Evolutionary conservation across 1,140 invertebrate species (phyloP), one percentile per base, ranked within the genome.

Genomic region (Tyrophagus putrescentiae): DNA sequence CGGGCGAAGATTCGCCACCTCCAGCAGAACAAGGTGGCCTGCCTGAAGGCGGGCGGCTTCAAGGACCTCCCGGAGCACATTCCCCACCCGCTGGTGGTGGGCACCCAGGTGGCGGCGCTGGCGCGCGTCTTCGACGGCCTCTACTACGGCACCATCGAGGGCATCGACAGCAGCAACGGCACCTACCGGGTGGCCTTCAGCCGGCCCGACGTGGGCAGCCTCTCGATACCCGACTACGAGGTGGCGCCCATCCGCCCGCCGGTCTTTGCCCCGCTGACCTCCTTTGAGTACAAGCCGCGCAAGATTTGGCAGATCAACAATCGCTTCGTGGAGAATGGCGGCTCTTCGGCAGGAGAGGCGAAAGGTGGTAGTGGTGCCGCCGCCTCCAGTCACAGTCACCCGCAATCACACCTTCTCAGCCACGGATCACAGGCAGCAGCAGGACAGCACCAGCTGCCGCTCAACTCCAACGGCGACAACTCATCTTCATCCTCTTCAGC

Each of bases 131-230:
- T 97, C 75, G 93, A 98, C 78, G 94, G 95, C 16, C 76, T 98
- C 28, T 98, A 96, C 69, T 92, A 86, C 57, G 95, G 94, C 6
- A 86, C 82, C 39, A 90, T 98, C 63, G 93, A 97, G 75, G 95
- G 92, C 34, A 84, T 97, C n/a, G 91, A 97, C 70, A 93, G 91
- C 1, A 84, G 89, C 4, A 91, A 93, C 69, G 92, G 93, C 69
- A 91, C 88, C n/a, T 98, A 98, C 70, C 78, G 95, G 67, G 89
- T 98, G 59, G 91, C 88, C 0, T 98, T 98, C 76, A 93, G 98
- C 71, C 77, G 91, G 61, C 80, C 81, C 41, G 91, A 90, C 13
- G 75, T 98, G 29, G 93, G 93, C 4, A 95, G 92, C 11, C 89
- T 94, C 72, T 94, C 92, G 57, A 87, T 98, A 58, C 90, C 89